Conservation (phyloP, 2,888 invertebrate genomes). For the Heliothis peltigera region DNA sequence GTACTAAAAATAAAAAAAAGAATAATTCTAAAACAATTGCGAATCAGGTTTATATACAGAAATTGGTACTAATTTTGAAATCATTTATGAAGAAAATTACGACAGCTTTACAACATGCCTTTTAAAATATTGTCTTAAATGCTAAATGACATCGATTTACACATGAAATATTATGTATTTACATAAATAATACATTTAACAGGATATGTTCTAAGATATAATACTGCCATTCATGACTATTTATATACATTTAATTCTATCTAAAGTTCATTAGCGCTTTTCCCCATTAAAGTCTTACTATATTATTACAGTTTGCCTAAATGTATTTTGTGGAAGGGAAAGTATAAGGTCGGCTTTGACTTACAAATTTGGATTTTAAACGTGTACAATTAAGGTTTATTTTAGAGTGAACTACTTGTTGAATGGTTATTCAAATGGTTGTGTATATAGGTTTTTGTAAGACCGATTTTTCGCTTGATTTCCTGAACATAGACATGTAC, state of each 20-base stretch:
- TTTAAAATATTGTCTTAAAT: not conserved
- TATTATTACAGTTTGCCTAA: slow-evolving; percentile 56
- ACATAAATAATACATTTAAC: slow-evolving; percentile 52
- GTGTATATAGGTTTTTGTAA: slow-evolving; percentile 9
- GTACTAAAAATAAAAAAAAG: no score
- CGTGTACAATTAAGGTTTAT: not conserved
- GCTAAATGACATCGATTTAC: slow-evolving; percentile 18
- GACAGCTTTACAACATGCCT: not conserved
- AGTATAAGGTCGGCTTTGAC: slow-evolving; percentile 32
- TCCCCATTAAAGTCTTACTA: slow-evolving; percentile 78
- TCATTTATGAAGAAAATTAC: not conserved
- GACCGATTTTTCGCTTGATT: not conserved
- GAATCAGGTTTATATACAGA: no score
- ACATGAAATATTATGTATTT: slow-evolving; percentile 40
- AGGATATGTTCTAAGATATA: slow-evolving; percentile 76
- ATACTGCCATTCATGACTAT: slow-evolving; percentile 62
- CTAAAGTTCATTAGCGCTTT: slow-evolving; percentile 88
- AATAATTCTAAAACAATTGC: no score
- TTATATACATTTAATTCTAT: slow-evolving; percentile 57
- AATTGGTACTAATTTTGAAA: not conserved
- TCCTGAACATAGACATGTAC: not conserved
- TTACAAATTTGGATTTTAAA: slow-evolving; percentile 20
- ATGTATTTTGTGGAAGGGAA: slow-evolving; percentile 53
- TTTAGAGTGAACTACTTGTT: slow-evolving; percentile 12
- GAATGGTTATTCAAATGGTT: not conserved